These are phyloP conservation scores for Centrocercus urophasianus DNA, from an alignment of 2,113 vertebrate species.

Conservation along the genomic window DNA sequence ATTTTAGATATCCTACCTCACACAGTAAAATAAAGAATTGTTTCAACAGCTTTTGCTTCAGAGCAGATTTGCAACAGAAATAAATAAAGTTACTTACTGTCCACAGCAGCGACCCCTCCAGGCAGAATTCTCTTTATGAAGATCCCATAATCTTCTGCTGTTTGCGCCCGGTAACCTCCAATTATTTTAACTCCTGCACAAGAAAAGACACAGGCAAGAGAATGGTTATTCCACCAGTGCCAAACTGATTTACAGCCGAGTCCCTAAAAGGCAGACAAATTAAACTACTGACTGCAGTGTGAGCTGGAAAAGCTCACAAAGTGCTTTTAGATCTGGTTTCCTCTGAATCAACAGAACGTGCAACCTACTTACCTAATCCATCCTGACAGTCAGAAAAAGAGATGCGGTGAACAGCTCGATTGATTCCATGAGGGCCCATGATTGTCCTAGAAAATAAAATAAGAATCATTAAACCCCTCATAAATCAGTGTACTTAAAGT, in stretches of 20 bases:
- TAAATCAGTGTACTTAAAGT: background rate
- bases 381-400: constrained; percentile 85
- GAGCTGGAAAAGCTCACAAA: background rate
- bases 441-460: constrained; percentile 80
- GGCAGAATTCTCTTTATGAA: constrained; percentile 87
- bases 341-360: background rate
- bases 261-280: background rate
- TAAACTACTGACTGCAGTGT: background rate
- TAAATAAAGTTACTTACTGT: constrained; percentile 73
- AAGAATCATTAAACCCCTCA: background rate
- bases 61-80: background rate
- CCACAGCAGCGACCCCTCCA: constrained; percentile 82
- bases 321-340: background rate
- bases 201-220: background rate
- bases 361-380: constrained; percentile 83
- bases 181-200: constrained; percentile 87
- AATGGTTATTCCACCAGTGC: background rate
- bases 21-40: background rate
- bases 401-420: constrained; percentile 82
- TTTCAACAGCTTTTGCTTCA: background rate
- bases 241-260: background rate
- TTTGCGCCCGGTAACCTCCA: constrained; percentile 83
- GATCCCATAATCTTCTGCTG: constrained; percentile 87
- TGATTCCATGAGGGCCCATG: constrained; percentile 88
- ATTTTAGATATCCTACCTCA: background rate